Conservation (phyloP, 2,888 invertebrate genomes). For the Prenolepis imparis region DNA sequence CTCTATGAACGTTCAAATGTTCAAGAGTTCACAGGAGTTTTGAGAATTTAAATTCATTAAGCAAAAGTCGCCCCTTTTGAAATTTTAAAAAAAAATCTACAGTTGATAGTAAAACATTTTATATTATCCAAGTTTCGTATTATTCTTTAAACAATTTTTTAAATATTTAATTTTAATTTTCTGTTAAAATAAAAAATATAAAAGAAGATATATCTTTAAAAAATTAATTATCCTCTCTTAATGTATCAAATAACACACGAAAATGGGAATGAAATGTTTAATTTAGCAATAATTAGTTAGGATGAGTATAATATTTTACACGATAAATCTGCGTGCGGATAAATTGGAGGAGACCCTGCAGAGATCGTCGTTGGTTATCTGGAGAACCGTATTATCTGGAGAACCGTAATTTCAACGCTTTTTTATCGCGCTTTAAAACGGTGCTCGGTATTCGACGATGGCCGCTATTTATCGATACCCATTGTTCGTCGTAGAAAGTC, state of each 20-base stretch:
- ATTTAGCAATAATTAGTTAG: slow-evolving; percentile 41
- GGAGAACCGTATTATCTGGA: slow-evolving; percentile 72
- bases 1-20: not conserved
- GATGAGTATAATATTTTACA: slow-evolving; percentile 63
- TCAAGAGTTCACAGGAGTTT: not conserved
- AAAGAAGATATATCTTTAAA: not conserved
- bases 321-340: slow-evolving; percentile 66
- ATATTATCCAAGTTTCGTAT: not conserved
- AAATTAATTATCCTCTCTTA: not conserved
- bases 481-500: slow-evolving; percentile 75
- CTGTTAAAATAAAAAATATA: not conserved
- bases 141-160: not conserved
- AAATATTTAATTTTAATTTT: not conserved
- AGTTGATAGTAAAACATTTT: not conserved
- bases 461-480: slow-evolving; percentile 71
- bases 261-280: not conserved
- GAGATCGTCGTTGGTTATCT: slow-evolving; percentile 64
- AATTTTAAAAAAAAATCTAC: not conserved
- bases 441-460: slow-evolving; percentile 61
- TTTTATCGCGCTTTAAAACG: slow-evolving; percentile 55
- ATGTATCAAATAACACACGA: not conserved
- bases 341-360: slow-evolving; percentile 57
- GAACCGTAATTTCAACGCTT: slow-evolving; percentile 72
- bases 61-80: not conserved
- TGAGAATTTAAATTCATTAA: not conserved